These are phyloP conservation scores for Drosophila erecta DNA, from an alignment of 1,140 invertebrate genomes.

Conservation along the genomic window DNA sequence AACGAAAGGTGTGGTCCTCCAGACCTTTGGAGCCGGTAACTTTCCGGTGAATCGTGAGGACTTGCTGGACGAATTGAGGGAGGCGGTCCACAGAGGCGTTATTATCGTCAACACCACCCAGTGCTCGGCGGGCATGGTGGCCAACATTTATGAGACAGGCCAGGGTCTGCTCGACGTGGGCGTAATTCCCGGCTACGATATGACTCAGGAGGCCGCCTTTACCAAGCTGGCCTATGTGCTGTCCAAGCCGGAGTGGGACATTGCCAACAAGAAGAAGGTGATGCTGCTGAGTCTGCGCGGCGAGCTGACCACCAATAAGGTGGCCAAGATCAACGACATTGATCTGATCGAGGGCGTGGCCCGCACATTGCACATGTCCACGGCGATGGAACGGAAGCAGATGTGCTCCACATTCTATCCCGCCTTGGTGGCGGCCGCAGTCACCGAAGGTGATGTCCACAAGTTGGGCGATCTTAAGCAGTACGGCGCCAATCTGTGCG, in stretches of 20 bases:
- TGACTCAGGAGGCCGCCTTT: conserved; percentile 97
- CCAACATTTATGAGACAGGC: conserved; percentile 92
- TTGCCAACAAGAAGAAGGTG: conserved; percentile 91
- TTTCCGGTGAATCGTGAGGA: conserved; percentile 92
- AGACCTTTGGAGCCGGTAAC: conserved; percentile 97
- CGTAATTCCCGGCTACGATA: conserved; percentile 94
- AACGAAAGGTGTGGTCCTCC: conserved; percentile 94
- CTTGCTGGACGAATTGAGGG: conserved; percentile 89
- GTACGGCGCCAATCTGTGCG: conserved; percentile 90
- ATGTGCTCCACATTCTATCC: conserved; percentile 91
- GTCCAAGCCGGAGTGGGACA: conserved; percentile 91
- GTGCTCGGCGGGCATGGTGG: conserved; percentile 91
- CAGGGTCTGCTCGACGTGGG: conserved; percentile 87
- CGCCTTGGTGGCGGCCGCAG: conserved; percentile 90
- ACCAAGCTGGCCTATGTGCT: conserved; percentile 96
- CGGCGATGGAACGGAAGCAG: conserved; percentile 88
- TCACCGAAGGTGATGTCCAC: conserved; percentile 87
- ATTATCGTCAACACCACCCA: conserved; percentile 97
- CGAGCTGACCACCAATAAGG: conserved; percentile 85
- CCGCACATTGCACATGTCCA: conserved; percentile 88
- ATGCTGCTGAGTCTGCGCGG: conserved; percentile 90
- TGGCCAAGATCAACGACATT: conserved; percentile 72
- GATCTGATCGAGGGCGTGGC: conserved; percentile 88
- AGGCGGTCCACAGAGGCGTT: conserved; percentile 91
- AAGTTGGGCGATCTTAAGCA: conserved; percentile 80